phyloP scores from a whole-genome alignment of 1,140 invertebrate species.

The Leptoteleia sp. region DNA sequence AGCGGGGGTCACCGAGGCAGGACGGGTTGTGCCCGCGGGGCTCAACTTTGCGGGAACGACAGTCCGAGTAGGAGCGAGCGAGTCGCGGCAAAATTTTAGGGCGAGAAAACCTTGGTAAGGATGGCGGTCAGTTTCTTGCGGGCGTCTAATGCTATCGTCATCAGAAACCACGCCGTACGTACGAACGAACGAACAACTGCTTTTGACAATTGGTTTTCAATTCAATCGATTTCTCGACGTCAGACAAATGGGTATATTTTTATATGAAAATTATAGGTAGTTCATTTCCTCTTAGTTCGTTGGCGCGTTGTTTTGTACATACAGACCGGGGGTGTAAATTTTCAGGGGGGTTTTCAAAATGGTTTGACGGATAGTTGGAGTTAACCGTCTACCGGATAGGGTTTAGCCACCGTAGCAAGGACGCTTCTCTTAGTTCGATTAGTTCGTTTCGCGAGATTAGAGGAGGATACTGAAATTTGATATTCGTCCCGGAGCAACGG shows the following conservation, averaged over 20 bases:
- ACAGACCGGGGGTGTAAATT: constrained; percentile 39
- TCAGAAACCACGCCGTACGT: constrained; percentile 37
- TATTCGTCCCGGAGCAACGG: constrained; percentile 1
- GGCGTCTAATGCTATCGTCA: constrained; percentile 61
- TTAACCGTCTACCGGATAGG: constrained; percentile 27
- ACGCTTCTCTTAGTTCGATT: constrained; percentile 36
- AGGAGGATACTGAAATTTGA: constrained; percentile 8
- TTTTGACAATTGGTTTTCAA: constrained; percentile 50
- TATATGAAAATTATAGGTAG: constrained; percentile 51
- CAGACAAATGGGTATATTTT: constrained; percentile 57
- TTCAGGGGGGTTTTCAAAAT: constrained; percentile 7
- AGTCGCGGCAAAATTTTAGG: constrained; percentile 61
- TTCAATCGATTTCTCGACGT: constrained; percentile 46
- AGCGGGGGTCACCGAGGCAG: constrained; percentile 29
- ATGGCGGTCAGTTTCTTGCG: constrained; percentile 62
- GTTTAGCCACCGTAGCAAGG: constrained; percentile 29
- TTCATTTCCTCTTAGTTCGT: constrained; percentile 37
- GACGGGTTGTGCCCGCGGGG: constrained; percentile 8
- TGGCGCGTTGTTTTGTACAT: constrained; percentile 49
- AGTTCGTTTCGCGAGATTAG: constrained; percentile 23
- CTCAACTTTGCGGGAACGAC: constrained; percentile 35
- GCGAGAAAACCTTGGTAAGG: constrained; percentile 67
- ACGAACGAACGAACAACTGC: constrained; percentile 26
- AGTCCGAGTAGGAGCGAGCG: constrained; percentile 59
- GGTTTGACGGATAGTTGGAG: constrained; percentile 21